Evolutionary conservation across 2,113 vertebrate species (phyloP).

Genomic region (Gila orcuttii): DNA sequence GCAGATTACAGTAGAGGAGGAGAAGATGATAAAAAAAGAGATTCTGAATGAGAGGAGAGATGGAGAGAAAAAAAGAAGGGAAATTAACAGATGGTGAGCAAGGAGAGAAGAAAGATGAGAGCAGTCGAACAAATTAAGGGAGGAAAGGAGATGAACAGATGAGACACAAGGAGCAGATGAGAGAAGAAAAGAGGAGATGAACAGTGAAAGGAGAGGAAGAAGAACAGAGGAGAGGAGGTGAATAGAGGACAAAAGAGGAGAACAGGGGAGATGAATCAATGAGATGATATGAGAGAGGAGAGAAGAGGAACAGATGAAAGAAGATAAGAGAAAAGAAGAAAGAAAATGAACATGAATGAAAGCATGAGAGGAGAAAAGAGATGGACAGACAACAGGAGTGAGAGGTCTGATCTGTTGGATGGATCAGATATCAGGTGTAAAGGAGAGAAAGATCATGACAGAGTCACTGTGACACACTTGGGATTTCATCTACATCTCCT

Average conservation of each 20-base stretch:
- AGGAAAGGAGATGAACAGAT: neutral
- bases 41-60: neutral
- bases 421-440: slow-evolving; percentile 5
- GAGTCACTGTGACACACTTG: neutral
- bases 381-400: neutral
- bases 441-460: neutral
- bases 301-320: neutral
- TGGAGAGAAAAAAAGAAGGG: neutral
- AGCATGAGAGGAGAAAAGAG: neutral
- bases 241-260: neutral
- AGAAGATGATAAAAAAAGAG: neutral
- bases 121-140: neutral
- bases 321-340: neutral
- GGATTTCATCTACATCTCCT: slow-evolving; percentile 17
- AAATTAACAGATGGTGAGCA: neutral
- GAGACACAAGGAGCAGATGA: neutral
- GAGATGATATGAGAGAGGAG: neutral
- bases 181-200: neutral
- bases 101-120: neutral
- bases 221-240: neutral
- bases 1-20: neutral
- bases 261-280: neutral
- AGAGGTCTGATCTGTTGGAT: neutral
- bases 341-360: neutral
- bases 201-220: neutral